phyloP scores from a whole-genome alignment of 2,113 vertebrate genomes.

The Ranitomeya variabilis region DNA sequence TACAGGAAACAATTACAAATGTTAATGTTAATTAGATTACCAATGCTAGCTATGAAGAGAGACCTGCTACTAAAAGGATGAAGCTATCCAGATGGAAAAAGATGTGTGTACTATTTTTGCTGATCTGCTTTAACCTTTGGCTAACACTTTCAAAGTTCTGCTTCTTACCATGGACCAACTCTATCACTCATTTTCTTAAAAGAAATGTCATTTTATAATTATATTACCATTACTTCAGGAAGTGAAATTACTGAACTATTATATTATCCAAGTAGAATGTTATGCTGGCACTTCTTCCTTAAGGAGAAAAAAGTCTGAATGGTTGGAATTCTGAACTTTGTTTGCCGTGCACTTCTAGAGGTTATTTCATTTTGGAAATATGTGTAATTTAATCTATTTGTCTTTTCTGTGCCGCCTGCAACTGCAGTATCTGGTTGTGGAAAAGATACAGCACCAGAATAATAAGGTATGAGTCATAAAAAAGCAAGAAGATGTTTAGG shows the following conservation, averaged over 20 bases:
- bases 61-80: background rate
- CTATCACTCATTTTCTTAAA: background rate
- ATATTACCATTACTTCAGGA: background rate
- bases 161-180: background rate
- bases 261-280: background rate
- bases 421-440: constrained; percentile 1
- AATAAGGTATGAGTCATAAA: background rate
- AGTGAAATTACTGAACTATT: background rate
- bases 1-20: background rate
- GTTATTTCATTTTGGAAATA: constrained; percentile 35
- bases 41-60: background rate
- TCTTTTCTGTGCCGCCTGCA: constrained; percentile 12
- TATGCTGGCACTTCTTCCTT: background rate
- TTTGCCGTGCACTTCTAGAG: constrained; percentile 1
- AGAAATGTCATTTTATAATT: background rate
- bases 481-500: background rate
- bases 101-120: background rate
- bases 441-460: background rate
- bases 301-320: constrained; percentile 14
- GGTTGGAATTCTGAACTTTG: constrained; percentile 20
- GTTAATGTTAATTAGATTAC: background rate
- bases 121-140: background rate
- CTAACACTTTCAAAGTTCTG: background rate
- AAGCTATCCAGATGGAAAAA: constrained; percentile 3
- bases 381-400: constrained; percentile 13